Percentiles rank a stretch among this genome's conserved stretches.
Conservation (phyloP, 37 sponge, comb jelly and placozoan species). For the Eunapius fragilis region DNA sequence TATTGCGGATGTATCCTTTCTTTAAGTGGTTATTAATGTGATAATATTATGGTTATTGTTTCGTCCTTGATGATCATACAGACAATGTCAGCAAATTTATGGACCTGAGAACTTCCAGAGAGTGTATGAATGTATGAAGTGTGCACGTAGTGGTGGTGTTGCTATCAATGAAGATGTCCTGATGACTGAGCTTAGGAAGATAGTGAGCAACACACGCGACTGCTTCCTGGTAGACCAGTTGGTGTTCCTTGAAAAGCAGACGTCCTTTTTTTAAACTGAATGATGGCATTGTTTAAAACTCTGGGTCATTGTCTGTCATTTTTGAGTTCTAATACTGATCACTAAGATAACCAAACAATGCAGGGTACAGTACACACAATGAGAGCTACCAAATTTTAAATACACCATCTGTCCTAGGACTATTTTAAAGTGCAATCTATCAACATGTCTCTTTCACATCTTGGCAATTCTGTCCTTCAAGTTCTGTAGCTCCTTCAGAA, state of each 20-base stretch:
- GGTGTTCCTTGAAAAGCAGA: constrained; percentile 71
- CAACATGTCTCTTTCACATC: too few species aligned
- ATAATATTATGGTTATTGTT: too few species aligned
- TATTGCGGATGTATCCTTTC: constrained; percentile 34
- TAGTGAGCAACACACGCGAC: constrained; percentile 62
- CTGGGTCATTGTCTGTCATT: too few species aligned
- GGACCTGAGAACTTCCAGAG: constrained; percentile 42
- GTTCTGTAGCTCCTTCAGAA: constrained; percentile 55
- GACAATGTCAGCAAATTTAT: constrained; percentile 34
- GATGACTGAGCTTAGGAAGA: constrained; percentile 46
- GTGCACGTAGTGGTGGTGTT: constrained; percentile 6
- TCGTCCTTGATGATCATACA: background rate
- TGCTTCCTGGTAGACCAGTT: constrained; percentile 88
- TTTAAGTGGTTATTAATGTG: background rate
- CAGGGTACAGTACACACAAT: background rate
- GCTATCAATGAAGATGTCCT: constrained; percentile 38
- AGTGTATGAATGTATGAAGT: constrained; percentile 46
- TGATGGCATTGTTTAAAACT: too few species aligned
- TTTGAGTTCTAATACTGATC: background rate
- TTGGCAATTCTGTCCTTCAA: constrained; percentile 60
- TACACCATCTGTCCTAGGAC: too few species aligned
- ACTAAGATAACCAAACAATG: background rate
- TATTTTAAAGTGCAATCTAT: too few species aligned
- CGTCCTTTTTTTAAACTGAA: background rate
- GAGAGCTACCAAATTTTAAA: too few species aligned